Evolutionary conservation across 1,140 invertebrate species (phyloP).

Genomic region (Archivesica marissinica): DNA sequence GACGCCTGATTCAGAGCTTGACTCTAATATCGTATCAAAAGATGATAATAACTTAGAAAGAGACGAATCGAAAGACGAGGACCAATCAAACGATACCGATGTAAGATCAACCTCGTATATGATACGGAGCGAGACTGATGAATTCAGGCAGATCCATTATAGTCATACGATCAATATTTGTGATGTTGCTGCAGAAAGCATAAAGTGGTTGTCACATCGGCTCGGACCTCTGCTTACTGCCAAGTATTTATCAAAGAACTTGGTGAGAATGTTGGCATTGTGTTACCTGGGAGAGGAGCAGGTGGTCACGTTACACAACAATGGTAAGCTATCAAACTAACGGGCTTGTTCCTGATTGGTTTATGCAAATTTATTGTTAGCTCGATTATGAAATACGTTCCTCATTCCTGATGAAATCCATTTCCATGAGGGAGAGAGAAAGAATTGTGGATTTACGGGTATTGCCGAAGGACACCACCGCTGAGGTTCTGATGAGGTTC

Average conservation of each 20-base stretch:
- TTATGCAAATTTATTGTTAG: no score
- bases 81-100: background rate
- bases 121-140: slow-evolving; percentile 82
- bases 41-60: slow-evolving; percentile 12
- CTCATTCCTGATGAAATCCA: no score
- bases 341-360: no score
- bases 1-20: background rate
- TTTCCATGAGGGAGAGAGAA: no score
- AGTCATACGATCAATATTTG: slow-evolving; percentile 87
- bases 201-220: slow-evolving; percentile 96
- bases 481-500: no score
- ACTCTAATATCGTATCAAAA: slow-evolving; percentile 38
- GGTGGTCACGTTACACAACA: slow-evolving; percentile 83
- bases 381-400: no score
- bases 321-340: slow-evolving; percentile 66
- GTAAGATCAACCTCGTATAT: slow-evolving; percentile 66
- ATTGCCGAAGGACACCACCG: no score
- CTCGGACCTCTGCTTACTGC: slow-evolving; percentile 97
- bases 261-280: slow-evolving; percentile 95
- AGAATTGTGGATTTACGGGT: no score
- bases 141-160: slow-evolving; percentile 73
- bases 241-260: slow-evolving; percentile 94
- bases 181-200: slow-evolving; percentile 95
- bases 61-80: slow-evolving; percentile 24
- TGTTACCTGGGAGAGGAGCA: slow-evolving; percentile 96